Conservation (phyloP, 2,888 invertebrate species). For the Atethmia centrago region DNA sequence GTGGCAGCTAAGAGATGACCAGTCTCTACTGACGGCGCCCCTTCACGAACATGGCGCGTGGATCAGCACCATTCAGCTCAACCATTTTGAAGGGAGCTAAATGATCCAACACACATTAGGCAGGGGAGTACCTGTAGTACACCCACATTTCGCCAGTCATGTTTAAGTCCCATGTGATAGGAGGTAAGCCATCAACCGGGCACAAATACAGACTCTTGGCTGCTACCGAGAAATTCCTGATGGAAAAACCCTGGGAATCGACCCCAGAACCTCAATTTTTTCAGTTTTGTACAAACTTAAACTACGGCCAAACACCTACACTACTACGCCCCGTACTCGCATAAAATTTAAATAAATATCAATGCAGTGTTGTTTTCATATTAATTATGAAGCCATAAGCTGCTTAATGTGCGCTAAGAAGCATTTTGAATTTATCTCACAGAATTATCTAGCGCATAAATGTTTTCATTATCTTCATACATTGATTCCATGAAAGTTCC, state of each 20-base stretch:
- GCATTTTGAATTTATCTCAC: constrained; percentile 27
- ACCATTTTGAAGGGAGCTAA: no score
- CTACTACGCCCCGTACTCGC: constrained; percentile 16
- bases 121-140: no score
- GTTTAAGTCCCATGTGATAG: background rate
- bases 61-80: no score
- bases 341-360: constrained; percentile 65
- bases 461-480: constrained; percentile 53
- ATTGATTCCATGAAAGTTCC: constrained; percentile 20
- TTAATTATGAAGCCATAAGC: constrained; percentile 61
- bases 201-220: background rate
- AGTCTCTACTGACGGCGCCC: no score
- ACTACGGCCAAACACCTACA: constrained; percentile 27
- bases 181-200: background rate
- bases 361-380: constrained; percentile 41
- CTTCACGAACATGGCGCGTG: no score
- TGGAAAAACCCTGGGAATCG: no score
- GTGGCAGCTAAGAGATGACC: no score
- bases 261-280: no score
- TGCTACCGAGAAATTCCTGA: background rate
- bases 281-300: constrained; percentile 8
- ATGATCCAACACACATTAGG: no score
- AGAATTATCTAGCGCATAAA: constrained; percentile 42
- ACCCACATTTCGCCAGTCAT: no score
- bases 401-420: constrained; percentile 36